Evolutionary conservation across 1,140 invertebrate genomes (phyloP).

Genomic region (Drosophila setifemur): DNA sequence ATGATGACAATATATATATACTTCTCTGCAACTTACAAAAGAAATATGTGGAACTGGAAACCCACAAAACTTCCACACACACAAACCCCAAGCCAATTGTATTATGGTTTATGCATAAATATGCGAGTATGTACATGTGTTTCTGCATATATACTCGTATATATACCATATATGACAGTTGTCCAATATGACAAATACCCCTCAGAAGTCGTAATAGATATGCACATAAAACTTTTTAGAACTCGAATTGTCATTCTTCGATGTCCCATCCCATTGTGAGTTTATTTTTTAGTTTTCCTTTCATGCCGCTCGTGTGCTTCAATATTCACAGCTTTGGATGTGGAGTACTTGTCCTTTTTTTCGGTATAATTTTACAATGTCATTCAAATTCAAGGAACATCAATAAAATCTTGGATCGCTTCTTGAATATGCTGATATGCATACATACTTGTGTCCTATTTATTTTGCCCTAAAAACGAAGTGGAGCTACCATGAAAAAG

Average conservation of each 20-base stretch:
- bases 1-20: background rate
- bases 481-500: background rate
- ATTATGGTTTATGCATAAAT: slow-evolving; percentile 23
- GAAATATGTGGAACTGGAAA: background rate
- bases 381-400: slow-evolving; percentile 75
- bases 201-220: slow-evolving; percentile 43
- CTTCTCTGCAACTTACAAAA: slow-evolving; percentile 16
- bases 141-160: no score
- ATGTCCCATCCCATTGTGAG: slow-evolving; percentile 10
- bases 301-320: background rate
- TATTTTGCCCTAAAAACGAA: slow-evolving; percentile 25
- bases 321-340: slow-evolving; percentile 2
- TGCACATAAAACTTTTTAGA: slow-evolving; percentile 67
- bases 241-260: slow-evolving; percentile 37
- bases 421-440: slow-evolving; percentile 44
- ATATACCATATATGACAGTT: slow-evolving; percentile 13
- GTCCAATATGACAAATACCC: slow-evolving; percentile 24
- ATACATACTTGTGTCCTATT: slow-evolving; percentile 36
- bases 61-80: slow-evolving; percentile 7
- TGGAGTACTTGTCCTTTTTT: slow-evolving; percentile 37
- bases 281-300: slow-evolving; percentile 17
- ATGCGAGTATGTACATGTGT: background rate
- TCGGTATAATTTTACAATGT: slow-evolving; percentile 76
- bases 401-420: slow-evolving; percentile 71
- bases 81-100: slow-evolving; percentile 11